Evolutionary conservation across 2,888 invertebrate genomes (phyloP), one percentile per base, ranked within the genome.

Genomic region (Enoplolaimus lenunculus): DNA sequence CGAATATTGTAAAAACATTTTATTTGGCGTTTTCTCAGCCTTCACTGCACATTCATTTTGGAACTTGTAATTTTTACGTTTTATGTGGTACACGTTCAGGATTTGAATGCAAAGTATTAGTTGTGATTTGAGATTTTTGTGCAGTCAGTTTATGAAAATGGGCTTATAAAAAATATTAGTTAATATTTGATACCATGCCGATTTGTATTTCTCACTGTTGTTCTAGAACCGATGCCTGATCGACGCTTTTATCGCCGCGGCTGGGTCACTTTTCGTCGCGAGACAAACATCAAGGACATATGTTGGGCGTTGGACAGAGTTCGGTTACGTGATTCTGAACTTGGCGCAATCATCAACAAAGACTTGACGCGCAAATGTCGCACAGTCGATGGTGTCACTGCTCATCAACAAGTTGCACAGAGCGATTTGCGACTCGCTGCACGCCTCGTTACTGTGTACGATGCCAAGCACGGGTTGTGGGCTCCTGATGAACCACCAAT

Each of bases 241-340:
- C 86, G 95, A 30, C 87, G 93, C 62, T 98, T 95, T 90, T 90
- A 91, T 82, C 88, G 98, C 21, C 87, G 97, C 68, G 98, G 95
- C 60, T 98, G 97, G 97, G 93, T 95, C 45, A 97, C 97, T 0
- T 97, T 95, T 83, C 89, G 91, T 75, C 86, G 94, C 29, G 90
- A 92, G 78, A 94, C 97, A 65, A 95, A 97, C 82, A 97, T 98
- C 75, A 97, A 97, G 81, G 97, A 98, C 80, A 97, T 98, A 75
- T 98, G 97, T 83, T 98, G 95, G 95, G 93, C 91, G 80, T 86
- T 99, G 60, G 97, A 95, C 81, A 94, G 92, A 76, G 91, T 93
- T 73, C 86, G 95, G 90, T 84, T 90, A 74, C 87, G 88, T 74
- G 93, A 93, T 78, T 90, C 90, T 80, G 94, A 94, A 81, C 84